These are phyloP conservation scores for Orthonyx spaldingii DNA, from an alignment of 2,113 vertebrate species.

Conservation along the genomic window DNA sequence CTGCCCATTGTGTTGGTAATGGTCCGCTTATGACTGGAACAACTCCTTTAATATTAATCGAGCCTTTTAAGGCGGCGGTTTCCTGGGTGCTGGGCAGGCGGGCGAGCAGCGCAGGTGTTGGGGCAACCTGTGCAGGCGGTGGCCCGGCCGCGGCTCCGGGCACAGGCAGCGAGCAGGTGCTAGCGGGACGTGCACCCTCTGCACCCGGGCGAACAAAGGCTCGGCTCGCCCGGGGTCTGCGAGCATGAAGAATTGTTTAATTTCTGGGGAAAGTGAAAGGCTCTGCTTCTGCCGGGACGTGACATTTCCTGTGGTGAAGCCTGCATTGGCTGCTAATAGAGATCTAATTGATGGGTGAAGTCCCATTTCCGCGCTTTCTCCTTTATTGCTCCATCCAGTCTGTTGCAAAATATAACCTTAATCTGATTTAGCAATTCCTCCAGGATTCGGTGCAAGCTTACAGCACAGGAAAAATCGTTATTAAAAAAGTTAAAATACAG, in stretches of 20 bases:
- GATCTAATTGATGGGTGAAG: constrained; percentile 99
- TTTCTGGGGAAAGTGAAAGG: constrained; percentile 69
- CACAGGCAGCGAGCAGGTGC: constrained; percentile 69
- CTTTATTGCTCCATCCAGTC: constrained; percentile 98
- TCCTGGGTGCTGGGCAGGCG: constrained; percentile 53
- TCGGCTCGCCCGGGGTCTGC: constrained; percentile 71
- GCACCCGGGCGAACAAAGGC: constrained; percentile 61
- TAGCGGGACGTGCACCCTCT: constrained; percentile 33
- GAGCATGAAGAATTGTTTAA: constrained; percentile 87
- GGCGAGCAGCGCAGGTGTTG: constrained; percentile 71
- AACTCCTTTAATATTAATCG: constrained; percentile 79
- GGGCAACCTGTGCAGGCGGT: constrained; percentile 68
- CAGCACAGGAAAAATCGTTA: constrained; percentile 91
- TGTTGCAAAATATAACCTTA: constrained; percentile 98
- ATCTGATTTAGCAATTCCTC: constrained; percentile 97
- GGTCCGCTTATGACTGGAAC: constrained; percentile 65
- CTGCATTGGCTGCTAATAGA: constrained; percentile 98
- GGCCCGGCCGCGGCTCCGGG: neutral
- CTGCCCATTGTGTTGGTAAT: constrained; percentile 82
- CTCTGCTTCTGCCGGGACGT: constrained; percentile 73
- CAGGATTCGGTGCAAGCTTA: constrained; percentile 91
- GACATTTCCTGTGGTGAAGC: constrained; percentile 95
- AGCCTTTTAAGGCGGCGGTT: constrained; percentile 22
- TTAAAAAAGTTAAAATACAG: constrained; percentile 96
- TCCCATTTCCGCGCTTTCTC: constrained; percentile 94